phyloP scores from a whole-genome alignment of 2,888 invertebrate species.

The Temnothorax ravouxi region DNA sequence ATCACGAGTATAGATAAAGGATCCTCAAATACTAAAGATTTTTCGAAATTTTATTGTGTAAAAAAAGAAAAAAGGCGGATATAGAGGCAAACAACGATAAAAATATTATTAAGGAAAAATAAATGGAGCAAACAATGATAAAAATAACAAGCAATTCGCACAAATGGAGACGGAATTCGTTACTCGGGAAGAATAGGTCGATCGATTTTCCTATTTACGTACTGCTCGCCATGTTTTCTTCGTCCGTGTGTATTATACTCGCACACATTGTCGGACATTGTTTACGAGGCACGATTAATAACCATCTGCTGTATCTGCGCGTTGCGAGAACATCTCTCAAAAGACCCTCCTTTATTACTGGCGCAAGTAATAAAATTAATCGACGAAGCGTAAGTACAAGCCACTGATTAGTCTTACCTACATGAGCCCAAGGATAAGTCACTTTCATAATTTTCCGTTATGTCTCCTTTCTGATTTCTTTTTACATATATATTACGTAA shows the following conservation, averaged over 20 bases:
- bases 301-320: conserved; percentile 10
- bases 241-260: neutral
- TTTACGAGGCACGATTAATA: conserved; percentile 46
- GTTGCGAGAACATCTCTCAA: conserved; percentile 39
- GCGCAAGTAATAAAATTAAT: conserved; percentile 42
- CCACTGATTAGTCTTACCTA: conserved; percentile 41
- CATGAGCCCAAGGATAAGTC: conserved; percentile 31
- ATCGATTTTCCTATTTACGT: conserved; percentile 49
- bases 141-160: conserved; percentile 2
- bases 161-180: conserved; percentile 29
- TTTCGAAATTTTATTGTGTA: neutral
- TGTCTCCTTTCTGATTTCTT: conserved; percentile 11
- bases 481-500: neutral
- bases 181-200: conserved; percentile 20
- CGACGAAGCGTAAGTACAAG: conserved; percentile 15
- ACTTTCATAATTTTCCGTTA: conserved; percentile 21
- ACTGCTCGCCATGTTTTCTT: neutral
- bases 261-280: neutral
- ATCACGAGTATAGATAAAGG: neutral
- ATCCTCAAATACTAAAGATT: neutral
- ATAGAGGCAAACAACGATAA: neutral
- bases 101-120: conserved; percentile 7
- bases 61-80: neutral
- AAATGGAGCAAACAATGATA: conserved; percentile 10
- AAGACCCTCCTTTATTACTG: conserved; percentile 41